phyloP scores from a whole-genome alignment of 2,888 invertebrate genomes.

The Eupelmus urozonus region DNA sequence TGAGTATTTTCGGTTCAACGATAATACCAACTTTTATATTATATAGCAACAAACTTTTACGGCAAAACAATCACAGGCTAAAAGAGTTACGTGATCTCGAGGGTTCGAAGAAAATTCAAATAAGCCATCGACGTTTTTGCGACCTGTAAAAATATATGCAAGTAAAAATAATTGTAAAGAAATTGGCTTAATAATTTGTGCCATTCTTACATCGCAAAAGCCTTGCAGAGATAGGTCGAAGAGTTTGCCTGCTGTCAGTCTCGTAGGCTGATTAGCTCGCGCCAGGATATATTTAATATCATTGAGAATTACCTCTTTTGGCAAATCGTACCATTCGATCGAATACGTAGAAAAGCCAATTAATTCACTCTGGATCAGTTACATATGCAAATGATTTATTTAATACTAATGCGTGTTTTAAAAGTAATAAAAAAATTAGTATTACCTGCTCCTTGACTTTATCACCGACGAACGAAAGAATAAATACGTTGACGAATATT shows the following conservation, averaged over 20 bases:
- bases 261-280: constrained; percentile 67
- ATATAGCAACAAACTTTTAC: constrained; percentile 19
- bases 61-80: neutral
- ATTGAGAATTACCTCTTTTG: constrained; percentile 60
- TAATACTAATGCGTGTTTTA: too few relatives aligned
- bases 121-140: constrained; percentile 71
- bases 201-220: constrained; percentile 67
- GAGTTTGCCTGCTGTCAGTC: constrained; percentile 70
- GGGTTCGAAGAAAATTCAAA: constrained; percentile 68
- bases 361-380: constrained; percentile 62
- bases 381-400: neutral
- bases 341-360: constrained; percentile 64
- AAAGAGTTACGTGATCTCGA: constrained; percentile 61
- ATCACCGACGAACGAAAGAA: constrained; percentile 69
- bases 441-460: constrained; percentile 68
- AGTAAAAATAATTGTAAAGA: constrained; percentile 8
- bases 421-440: neutral
- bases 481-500: constrained; percentile 69
- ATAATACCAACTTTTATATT: neutral
- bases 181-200: neutral
- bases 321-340: constrained; percentile 68
- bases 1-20: constrained; percentile 37
- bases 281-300: constrained; percentile 66
- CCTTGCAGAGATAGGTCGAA: constrained; percentile 69
- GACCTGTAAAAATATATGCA: constrained; percentile 62